Conservation (phyloP, 1,140 invertebrate genomes). For the Elymnias hypermnestra region DNA sequence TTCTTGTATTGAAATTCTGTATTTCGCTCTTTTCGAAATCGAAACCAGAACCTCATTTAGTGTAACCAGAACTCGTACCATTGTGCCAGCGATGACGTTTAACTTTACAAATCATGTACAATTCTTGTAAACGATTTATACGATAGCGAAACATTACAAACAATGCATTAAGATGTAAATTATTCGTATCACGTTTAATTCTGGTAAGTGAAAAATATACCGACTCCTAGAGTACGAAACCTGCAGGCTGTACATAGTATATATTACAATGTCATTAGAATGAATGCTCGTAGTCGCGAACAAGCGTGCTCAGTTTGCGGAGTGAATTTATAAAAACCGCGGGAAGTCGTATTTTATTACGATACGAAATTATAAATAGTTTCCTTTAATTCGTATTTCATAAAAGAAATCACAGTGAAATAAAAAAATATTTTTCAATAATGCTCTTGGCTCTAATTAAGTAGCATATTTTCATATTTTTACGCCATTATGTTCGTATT, state of each 20-base stretch:
- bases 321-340: constrained; percentile 10
- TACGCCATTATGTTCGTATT: constrained; percentile 42
- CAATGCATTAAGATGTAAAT: too few species aligned
- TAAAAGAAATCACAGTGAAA: neutral
- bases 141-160: too few species aligned
- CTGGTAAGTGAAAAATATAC: constrained; percentile 6
- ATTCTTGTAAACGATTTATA: too few species aligned
- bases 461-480: constrained; percentile 9
- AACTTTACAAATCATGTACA: too few species aligned
- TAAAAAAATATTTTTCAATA: neutral
- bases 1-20: too few species aligned
- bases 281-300: constrained; percentile 10
- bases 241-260: constrained; percentile 17
- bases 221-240: constrained; percentile 7
- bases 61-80: too few species aligned
- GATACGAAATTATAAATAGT: neutral
- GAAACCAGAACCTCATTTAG: too few species aligned
- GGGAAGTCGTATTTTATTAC: constrained; percentile 10
- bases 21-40: too few species aligned
- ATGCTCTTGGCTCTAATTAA: neutral
- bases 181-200: neutral
- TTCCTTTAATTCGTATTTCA: neutral
- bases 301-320: constrained; percentile 9
- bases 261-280: constrained; percentile 7
- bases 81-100: too few species aligned